These are phyloP conservation scores for Xyliphius kryptos DNA, from an alignment of 2,113 vertebrate species.

Conservation along the genomic window DNA sequence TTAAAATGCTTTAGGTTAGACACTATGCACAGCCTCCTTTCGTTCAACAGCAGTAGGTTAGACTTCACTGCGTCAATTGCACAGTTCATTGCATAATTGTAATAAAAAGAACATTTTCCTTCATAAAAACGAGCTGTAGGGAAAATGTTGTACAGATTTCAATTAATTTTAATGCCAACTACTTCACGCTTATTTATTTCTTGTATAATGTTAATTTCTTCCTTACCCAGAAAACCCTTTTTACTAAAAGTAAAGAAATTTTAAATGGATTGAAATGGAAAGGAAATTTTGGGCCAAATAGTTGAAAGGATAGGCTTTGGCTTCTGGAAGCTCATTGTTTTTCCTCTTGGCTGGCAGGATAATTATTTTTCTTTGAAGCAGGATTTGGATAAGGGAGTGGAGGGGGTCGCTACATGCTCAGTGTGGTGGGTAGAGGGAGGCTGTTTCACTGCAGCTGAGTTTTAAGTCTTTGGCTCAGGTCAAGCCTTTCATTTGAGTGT, in stretches of 20 bases:
- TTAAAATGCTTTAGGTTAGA: too few species aligned
- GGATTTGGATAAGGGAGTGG: constrained; percentile 23
- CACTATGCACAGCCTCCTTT: neutral
- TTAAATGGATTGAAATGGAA: neutral
- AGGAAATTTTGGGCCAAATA: neutral
- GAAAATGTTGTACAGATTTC: too few species aligned
- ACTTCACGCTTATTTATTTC: too few species aligned
- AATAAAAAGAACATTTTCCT: too few species aligned
- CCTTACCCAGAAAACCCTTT: too few species aligned
- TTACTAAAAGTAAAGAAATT: too few species aligned
- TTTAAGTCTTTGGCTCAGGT: constrained; percentile 29
- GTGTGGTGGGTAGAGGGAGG: constrained; percentile 39
- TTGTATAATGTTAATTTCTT: too few species aligned
- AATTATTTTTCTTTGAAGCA: constrained; percentile 48
- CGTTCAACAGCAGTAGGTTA: too few species aligned
- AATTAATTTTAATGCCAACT: too few species aligned
- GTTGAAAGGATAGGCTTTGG: constrained; percentile 20
- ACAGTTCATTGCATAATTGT: too few species aligned
- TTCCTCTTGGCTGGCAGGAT: constrained; percentile 25
- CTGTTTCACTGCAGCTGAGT: constrained; percentile 2
- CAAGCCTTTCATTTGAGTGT: constrained; percentile 11
- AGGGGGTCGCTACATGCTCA: constrained; percentile 28
- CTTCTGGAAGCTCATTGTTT: constrained; percentile 21
- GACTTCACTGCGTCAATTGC: too few species aligned
- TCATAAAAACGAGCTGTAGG: too few species aligned